These are phyloP conservation scores for Gobionotothen gibberifrons DNA, from an alignment of 2,797 vertebrate genomes.

Conservation along the genomic window DNA sequence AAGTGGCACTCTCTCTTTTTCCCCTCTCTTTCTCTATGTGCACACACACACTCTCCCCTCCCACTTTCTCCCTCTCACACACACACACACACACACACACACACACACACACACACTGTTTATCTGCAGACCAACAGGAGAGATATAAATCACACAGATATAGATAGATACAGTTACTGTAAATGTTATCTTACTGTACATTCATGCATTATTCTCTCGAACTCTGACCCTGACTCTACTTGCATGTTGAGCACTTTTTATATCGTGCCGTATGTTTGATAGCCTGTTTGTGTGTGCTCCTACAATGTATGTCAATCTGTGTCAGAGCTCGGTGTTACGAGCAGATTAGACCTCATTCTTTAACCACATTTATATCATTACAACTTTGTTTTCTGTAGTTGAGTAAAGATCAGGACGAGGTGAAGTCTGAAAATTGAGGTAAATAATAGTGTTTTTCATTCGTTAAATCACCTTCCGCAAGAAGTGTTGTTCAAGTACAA, in stretches of 20 bases:
- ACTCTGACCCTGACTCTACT: slow-evolving; percentile 18
- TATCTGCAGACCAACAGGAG: slow-evolving; percentile 23
- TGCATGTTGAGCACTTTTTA: slow-evolving; percentile 10
- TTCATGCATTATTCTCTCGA: slow-evolving; percentile 21
- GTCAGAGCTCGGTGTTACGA: not conserved
- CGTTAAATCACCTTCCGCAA: not conserved
- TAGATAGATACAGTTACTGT: slow-evolving; percentile 23
- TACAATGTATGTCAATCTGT: not conserved
- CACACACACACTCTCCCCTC: not conserved
- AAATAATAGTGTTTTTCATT: not conserved
- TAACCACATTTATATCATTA: not conserved
- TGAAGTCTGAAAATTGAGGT: no score
- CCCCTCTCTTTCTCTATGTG: slow-evolving; percentile 1
- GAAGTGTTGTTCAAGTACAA: not conserved
- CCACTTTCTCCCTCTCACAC: not conserved
- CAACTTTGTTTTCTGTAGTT: not conserved
- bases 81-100: slow-evolving; percentile 38
- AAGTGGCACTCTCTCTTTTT: slow-evolving; percentile 73
- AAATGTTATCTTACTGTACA: slow-evolving; percentile 21
- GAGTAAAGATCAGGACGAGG: not conserved
- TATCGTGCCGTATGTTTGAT: slow-evolving; percentile 10
- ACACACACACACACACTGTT: slow-evolving; percentile 38
- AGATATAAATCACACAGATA: slow-evolving; percentile 21
- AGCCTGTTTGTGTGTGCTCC: not conserved
- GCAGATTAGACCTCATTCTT: not conserved